Evolutionary conservation across 2,888 invertebrate species (phyloP).

Genomic region (Mellilla xanthometata): DNA sequence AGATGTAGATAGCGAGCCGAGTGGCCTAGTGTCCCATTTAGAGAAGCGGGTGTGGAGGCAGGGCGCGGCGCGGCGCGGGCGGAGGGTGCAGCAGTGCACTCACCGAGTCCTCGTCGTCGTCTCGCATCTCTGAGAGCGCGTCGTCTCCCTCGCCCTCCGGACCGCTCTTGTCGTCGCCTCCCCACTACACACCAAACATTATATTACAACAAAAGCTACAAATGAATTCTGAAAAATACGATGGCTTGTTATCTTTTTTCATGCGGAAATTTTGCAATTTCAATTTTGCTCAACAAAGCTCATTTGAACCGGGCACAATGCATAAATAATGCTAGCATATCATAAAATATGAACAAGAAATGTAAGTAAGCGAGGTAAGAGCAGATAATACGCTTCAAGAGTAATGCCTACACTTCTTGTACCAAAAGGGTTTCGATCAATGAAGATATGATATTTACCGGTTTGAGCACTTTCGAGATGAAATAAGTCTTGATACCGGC

Average conservation of each 20-base stretch:
- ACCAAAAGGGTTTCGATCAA: too few species aligned
- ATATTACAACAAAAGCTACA: conserved; percentile 12
- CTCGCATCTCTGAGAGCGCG: conserved; percentile 76
- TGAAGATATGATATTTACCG: too few species aligned
- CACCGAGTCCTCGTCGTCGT: conserved; percentile 87
- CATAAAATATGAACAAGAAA: conserved; percentile 7
- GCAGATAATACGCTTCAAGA: conserved; percentile 11
- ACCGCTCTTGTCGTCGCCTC: conserved; percentile 64
- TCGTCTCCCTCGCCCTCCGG: conserved; percentile 60
- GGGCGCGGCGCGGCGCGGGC: conserved; percentile 25
- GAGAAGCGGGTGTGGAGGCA: conserved; percentile 39
- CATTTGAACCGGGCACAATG: not conserved
- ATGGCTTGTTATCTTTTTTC: conserved; percentile 8
- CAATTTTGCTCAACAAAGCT: too few species aligned
- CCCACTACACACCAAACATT: conserved; percentile 45
- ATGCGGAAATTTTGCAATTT: not conserved
- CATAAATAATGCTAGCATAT: conserved; percentile 2
- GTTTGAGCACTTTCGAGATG: conserved; percentile 92
- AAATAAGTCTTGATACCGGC: conserved; percentile 96
- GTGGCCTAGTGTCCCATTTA: conserved; percentile 70
- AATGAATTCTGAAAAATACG: conserved; percentile 8
- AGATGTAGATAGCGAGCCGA: conserved; percentile 55
- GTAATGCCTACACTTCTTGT: not conserved
- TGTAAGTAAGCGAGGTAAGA: conserved; percentile 12
- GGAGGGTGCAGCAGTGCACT: conserved; percentile 69